Evolutionary conservation across 1,140 invertebrate species (phyloP).

Genomic region (Euwallacea fornicatus): DNA sequence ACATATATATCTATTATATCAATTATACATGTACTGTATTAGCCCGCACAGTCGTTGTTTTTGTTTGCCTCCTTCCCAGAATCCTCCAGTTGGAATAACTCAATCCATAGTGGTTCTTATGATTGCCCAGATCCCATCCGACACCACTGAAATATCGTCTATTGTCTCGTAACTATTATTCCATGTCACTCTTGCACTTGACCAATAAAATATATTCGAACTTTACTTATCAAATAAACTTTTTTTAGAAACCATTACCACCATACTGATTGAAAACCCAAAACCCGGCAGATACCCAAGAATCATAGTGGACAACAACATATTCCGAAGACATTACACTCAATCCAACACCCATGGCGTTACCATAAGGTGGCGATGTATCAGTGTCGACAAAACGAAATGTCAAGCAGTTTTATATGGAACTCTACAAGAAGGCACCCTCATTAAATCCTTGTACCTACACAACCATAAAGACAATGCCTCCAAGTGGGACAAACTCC

Average conservation of each 20-base stretch:
- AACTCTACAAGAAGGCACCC: slow-evolving; percentile 24
- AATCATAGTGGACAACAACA: slow-evolving; percentile 31
- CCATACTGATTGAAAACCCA: slow-evolving; percentile 24
- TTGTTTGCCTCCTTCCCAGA: too few species aligned
- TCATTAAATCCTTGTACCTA: slow-evolving; percentile 10
- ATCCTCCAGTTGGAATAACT: too few species aligned
- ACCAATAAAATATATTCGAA: too few species aligned
- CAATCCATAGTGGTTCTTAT: too few species aligned
- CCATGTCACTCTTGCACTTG: too few species aligned
- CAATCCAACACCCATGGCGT: slow-evolving; percentile 9
- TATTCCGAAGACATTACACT: slow-evolving; percentile 14
- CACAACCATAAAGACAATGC: slow-evolving; percentile 24
- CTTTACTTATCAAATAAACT: too few species aligned
- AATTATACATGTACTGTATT: too few species aligned
- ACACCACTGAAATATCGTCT: too few species aligned
- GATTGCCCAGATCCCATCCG: too few species aligned
- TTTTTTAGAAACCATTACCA: slow-evolving; percentile 9
- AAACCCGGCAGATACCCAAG: slow-evolving; percentile 29
- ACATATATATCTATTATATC: too few species aligned
- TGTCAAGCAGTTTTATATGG: slow-evolving; percentile 25
- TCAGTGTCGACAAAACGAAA: slow-evolving; percentile 29
- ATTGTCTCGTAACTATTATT: too few species aligned
- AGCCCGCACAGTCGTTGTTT: too few species aligned
- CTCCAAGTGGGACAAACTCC: slow-evolving; percentile 2
- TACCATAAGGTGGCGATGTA: slow-evolving; percentile 31